Evolutionary conservation across 1,140 invertebrate genomes (phyloP), one percentile per base, ranked within the genome.

Genomic region (Melitaea cinxia): DNA sequence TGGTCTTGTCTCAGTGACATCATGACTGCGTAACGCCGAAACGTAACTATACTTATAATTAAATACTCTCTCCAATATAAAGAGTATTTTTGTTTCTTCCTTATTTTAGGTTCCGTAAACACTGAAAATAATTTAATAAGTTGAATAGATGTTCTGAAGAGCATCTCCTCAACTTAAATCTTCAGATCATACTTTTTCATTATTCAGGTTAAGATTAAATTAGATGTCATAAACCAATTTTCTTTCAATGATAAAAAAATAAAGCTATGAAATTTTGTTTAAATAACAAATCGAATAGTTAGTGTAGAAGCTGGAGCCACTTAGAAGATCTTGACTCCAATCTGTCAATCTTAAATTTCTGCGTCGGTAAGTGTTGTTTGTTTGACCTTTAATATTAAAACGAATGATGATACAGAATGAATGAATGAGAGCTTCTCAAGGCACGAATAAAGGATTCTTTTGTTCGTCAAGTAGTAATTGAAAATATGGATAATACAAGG

Each of bases 341-440:
- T 33, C 6, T 33, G 30, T 33, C 30, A 33, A 23, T 47, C 23
- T 47, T 23, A 47, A 47, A 19, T 47, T 47, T 23, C 7, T 47
- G 17, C 21, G 45, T 21, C 14, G 23, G 5, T 47, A 19, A 47
- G 17, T 15, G n/a, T 30, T 30, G 26, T 19, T 52, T 52, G 12
- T 30, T 30, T 52, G 28, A 28, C 49, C 49, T 52, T 30, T 52
- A 28, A 30, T 14, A 30, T 52, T 52, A 7, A 42, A 42, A 42
- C 4, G 2, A 42, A 42, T 42, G 6, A 42, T 17, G 15, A 42
- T 42, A 42, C 4, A n/a, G 17, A 17, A 42, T 42, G 37, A 42
- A 42, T 42, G 37, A 42, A 42, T 17, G 14, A 14, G 37, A 6
- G 37, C 14, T 39, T 17, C 37, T 42, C 7, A 4, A 42, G 37